These are phyloP conservation scores for Hirtodrosophila trivittata DNA, from an alignment of 2,888 invertebrate genomes.

Conservation along the genomic window DNA sequence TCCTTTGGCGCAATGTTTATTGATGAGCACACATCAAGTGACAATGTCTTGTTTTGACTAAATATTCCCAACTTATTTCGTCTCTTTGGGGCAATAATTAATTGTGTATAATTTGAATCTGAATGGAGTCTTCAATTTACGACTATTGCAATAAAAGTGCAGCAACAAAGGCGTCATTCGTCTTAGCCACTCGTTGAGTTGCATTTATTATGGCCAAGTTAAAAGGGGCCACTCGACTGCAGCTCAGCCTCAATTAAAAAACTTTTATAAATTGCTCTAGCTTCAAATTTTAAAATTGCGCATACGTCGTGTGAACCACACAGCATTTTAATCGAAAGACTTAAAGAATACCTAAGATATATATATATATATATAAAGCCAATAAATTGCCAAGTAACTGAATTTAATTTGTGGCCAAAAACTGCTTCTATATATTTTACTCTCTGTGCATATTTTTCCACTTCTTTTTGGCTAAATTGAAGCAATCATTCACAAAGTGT, in stretches of 20 bases:
- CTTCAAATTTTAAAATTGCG: conserved; percentile 47
- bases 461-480: no score
- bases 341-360: conserved; percentile 6
- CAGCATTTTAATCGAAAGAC: conserved; percentile 49
- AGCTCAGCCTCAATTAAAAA: conserved; percentile 43
- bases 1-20: conserved; percentile 43
- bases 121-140: conserved; percentile 36
- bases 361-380: conserved; percentile 6
- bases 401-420: no score
- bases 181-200: background rate
- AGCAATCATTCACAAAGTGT: no score
- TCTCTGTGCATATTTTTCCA: no score
- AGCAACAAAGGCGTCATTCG: conserved; percentile 16
- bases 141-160: conserved; percentile 39
- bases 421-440: no score
- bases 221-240: no score
- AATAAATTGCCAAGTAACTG: conserved; percentile 25
- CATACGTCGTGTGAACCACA: conserved; percentile 48
- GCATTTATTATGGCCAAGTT: conserved; percentile 39
- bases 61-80: conserved; percentile 19
- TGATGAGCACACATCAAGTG: conserved; percentile 61
- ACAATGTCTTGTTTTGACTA: conserved; percentile 63
- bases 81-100: conserved; percentile 43
- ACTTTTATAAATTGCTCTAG: conserved; percentile 46
- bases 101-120: conserved; percentile 54